A percentile compares a stretch with the other conserved stretches of the same genome.
Conservation (phyloP, 2,888 invertebrate species). For the Neocrepidodera transversa region DNA sequence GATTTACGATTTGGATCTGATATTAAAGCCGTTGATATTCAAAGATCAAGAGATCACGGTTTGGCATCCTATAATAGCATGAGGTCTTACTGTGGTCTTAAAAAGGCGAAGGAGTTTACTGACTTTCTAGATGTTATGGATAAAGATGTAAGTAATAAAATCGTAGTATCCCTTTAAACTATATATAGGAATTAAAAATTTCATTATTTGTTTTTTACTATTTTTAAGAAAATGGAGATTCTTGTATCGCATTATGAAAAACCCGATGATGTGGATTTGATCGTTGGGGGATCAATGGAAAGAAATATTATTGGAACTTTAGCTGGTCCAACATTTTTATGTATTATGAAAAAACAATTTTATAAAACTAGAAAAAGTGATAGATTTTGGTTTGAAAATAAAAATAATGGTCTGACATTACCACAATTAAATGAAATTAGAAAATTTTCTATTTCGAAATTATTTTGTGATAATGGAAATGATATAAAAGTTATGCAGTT, state of each 20-base stretch:
- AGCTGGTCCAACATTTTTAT: conserved; percentile 85
- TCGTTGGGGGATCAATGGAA: conserved; percentile 83
- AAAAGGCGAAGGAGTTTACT: conserved; percentile 70
- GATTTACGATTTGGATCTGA: conserved; percentile 78
- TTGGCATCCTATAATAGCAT: conserved; percentile 78
- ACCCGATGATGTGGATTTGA: conserved; percentile 83
- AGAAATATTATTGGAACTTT: conserved; percentile 74
- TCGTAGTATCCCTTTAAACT: too few species aligned
- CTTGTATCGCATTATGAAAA: conserved; percentile 70
- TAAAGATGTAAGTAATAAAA: conserved; percentile 64
- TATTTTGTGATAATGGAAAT: conserved; percentile 82
- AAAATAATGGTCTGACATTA: conserved; percentile 69
- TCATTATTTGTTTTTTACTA: too few species aligned
- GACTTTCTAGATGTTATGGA: conserved; percentile 73
- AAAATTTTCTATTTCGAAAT: conserved; percentile 75
- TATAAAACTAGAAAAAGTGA: conserved; percentile 83
- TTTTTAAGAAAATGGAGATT: conserved; percentile 68
- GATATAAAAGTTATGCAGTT: conserved; percentile 70
- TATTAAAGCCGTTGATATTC: conserved; percentile 80
- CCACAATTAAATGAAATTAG: conserved; percentile 81
- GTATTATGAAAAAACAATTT: conserved; percentile 86
- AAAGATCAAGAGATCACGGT: conserved; percentile 85
- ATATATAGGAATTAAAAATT: too few species aligned
- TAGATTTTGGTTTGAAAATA: conserved; percentile 79
- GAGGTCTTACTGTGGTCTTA: conserved; percentile 76